These are phyloP conservation scores for Sarcophilus harrisii DNA, from an alignment of 2,797 vertebrate genomes.

Conservation along the genomic window DNA sequence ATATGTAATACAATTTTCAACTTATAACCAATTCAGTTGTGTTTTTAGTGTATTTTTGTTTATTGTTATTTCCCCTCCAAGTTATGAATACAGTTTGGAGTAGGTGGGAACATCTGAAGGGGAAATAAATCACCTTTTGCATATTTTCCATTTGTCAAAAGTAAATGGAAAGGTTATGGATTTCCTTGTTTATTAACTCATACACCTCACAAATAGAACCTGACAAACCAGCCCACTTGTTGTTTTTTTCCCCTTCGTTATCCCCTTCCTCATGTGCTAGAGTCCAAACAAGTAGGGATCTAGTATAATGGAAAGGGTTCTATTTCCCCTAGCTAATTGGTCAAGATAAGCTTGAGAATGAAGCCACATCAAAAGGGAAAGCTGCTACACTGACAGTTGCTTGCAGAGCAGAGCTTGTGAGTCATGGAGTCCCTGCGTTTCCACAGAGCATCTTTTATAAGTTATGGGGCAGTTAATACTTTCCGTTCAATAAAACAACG, in stretches of 20 bases:
- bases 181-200: neutral
- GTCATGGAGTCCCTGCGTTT: slow-evolving; percentile 72
- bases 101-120: neutral
- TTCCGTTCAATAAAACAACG: slow-evolving; percentile 71
- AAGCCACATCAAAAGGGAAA: slow-evolving; percentile 82
- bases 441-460: slow-evolving; percentile 46
- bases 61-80: neutral
- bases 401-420: slow-evolving; percentile 63
- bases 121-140: neutral
- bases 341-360: slow-evolving; percentile 42
- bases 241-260: neutral
- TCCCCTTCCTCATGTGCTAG: neutral
- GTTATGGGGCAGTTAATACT: slow-evolving; percentile 7
- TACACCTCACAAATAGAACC: neutral
- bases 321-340: slow-evolving; percentile 66
- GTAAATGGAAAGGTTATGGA: neutral
- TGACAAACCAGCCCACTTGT: neutral
- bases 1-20: neutral
- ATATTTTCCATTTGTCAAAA: neutral
- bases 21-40: neutral
- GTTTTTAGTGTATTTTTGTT: neutral
- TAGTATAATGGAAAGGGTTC: slow-evolving; percentile 68
- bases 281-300: slow-evolving; percentile 45
- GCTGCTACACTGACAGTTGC: slow-evolving; percentile 70
- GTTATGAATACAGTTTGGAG: neutral